Evolutionary conservation across 2,113 vertebrate species (phyloP), one percentile per base, ranked within the genome.

Genomic region (Rattus rattus): DNA sequence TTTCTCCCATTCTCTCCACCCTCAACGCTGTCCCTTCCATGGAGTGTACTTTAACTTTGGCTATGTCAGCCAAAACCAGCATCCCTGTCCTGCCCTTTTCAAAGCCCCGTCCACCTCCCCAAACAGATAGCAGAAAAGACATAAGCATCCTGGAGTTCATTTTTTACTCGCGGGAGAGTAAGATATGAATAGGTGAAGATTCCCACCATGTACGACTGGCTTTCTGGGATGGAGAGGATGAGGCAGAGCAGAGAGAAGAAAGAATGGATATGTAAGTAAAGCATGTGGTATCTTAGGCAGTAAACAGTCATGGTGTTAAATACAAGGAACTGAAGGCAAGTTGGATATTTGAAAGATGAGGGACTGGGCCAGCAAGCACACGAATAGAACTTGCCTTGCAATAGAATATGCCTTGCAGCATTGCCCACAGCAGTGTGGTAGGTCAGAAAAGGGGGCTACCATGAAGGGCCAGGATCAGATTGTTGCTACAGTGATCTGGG

Each of bases 31-130:
- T 93, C 90, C 67, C 36, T 90, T 92, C 69, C 59, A 17, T 13
- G 86, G 79, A 83, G 79, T 36, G 47, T 88, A 52, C 91, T 94
- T 73, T 52, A 86, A 56, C 49, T 54, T 83, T 93, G 92, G 63
- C 56, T 19, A 52, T 1, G 8, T n/a, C 52, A 65, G 33, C 39
- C 90, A 73, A 88, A 56, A 17, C 61, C 16, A 28, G 70, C 81
- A n/a, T 56, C 79, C 75, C 67, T 39, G 8, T 54, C 49, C 69
- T 84, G 84, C 30, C 17, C 43, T 65, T 94, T 88, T 88, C 88
- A 76, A 47, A 77, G 33, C 22, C 28, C 39, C n/a, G 13, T 49
- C 70, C 67, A 47, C 69, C 63, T 90, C 14, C 43, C 14, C 20
- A 61, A 69, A 88, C 63, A 59, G 56, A 26, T 33, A 5, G 52